Evolutionary conservation across 2,888 invertebrate species (phyloP).

Genomic region (Margaritifera margaritifera): DNA sequence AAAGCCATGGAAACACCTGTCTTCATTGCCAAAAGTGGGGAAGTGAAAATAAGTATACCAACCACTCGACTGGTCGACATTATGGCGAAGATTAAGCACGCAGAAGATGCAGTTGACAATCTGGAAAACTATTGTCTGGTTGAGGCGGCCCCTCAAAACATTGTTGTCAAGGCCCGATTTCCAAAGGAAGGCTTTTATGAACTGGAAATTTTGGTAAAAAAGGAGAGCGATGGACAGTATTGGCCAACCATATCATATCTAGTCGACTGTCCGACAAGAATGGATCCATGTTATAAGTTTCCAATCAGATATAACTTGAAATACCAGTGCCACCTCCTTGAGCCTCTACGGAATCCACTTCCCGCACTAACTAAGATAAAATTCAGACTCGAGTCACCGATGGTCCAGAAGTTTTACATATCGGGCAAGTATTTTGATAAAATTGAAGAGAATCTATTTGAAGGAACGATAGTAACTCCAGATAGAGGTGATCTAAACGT

Average conservation of each 20-base stretch:
- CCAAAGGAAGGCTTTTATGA: slow-evolving; percentile 17
- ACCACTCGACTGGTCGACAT: slow-evolving; percentile 11
- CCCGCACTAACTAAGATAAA: slow-evolving; percentile 8
- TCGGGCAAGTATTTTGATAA: too few relatives aligned
- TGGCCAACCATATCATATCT: slow-evolving; percentile 13
- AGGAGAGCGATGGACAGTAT: slow-evolving; percentile 11
- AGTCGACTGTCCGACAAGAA: slow-evolving; percentile 8
- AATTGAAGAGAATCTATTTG: too few relatives aligned
- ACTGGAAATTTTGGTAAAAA: slow-evolving; percentile 13
- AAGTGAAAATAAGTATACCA: slow-evolving; percentile 9
- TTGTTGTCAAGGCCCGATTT: slow-evolving; percentile 10
- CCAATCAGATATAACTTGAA: slow-evolving; percentile 15
- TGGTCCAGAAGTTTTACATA: too few relatives aligned
- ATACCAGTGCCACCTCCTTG: slow-evolving; percentile 11
- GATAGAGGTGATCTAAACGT: too few relatives aligned
- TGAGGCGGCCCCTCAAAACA: slow-evolving; percentile 7
- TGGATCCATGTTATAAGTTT: slow-evolving; percentile 8
- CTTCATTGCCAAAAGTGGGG: slow-evolving; percentile 7
- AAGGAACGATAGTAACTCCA: too few relatives aligned
- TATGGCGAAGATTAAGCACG: slow-evolving; percentile 11
- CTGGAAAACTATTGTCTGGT: slow-evolving; percentile 13
- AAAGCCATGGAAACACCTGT: background rate
- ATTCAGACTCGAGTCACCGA: slow-evolving; percentile 7
- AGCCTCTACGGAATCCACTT: slow-evolving; percentile 11
- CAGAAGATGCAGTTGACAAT: slow-evolving; percentile 3